Base-by-base conservation (phyloP, 2,113 vertebrate genomes). In the Lichenostomus cassidix region DNA sequence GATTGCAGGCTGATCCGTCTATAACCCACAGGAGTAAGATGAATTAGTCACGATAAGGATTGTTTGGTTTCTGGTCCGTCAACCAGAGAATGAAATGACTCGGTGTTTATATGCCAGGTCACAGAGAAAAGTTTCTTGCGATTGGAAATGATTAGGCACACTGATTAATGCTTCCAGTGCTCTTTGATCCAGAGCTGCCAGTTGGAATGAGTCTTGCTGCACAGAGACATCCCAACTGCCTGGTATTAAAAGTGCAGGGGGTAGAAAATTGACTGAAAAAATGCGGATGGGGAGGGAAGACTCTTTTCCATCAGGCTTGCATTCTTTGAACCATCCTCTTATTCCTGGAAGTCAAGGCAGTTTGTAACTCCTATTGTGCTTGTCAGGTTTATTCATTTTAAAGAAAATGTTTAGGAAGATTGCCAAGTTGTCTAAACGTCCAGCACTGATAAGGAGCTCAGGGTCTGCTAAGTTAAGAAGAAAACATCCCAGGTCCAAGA, bases 121-220 rank as follows among this genome's bases (percentile, higher is more conserved):
- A 96, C 93, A 94, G 73, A 76, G 69, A 93, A 90, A 95, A 87
- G 65, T 94, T 96, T 79, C 88, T 93, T 92, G 88, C 0, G 33
- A 94, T 93, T 89, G 92, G 95, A 83, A 95, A 89, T 96, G 83
- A 97, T 96, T 91, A 95, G 90, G 89, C 69, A 41, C 65, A 11
- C 83, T 95, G 96, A 96, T 95, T 92, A 94, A 93, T 92, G 95
- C 71, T 92, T 84, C 83, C 86, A 93, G 65, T 49, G 77, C 76
- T 95, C 94, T 97, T 97, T 96, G 95, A 97, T 97, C 95, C 83
- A 62, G 85, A 86, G 85, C 90, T 96, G 92, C 92, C 71, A 79
- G 88, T 94, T 96, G 90, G 95, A 96, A 94, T 95, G 86, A 90
- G 76, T 63, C 93, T 93, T 68, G 60, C 80, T 90, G 69, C 83